phyloP scores from a whole-genome alignment of 2,888 invertebrate species.

The Autographa gamma region DNA sequence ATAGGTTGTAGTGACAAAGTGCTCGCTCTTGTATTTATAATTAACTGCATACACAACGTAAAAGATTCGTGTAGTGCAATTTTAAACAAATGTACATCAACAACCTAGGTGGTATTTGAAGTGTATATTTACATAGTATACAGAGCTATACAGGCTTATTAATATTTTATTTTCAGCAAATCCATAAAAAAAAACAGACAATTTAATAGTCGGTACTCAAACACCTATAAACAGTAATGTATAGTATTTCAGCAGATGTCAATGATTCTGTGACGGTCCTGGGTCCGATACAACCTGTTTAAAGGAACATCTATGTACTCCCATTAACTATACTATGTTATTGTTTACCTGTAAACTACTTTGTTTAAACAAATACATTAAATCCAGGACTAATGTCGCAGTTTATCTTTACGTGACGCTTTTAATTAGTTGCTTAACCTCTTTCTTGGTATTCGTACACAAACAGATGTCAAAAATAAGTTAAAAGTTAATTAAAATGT shows the following conservation, averaged over 20 bases:
- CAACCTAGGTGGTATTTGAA: too few relatives aligned
- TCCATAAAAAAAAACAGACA: background rate
- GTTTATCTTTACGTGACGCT: too few relatives aligned
- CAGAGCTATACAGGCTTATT: too few relatives aligned
- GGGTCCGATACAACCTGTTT: constrained; percentile 6
- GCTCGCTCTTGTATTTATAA: background rate
- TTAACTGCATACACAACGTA: background rate
- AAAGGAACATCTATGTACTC: constrained; percentile 1
- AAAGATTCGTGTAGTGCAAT: background rate
- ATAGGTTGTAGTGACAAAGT: background rate
- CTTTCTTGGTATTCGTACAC: too few relatives aligned
- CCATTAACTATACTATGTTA: background rate
- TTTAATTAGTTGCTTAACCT: too few relatives aligned
- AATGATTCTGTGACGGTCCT: constrained; percentile 3
- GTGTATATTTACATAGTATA: too few relatives aligned
- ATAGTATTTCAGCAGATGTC: constrained; percentile 1
- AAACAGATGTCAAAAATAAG: too few relatives aligned
- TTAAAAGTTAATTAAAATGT: too few relatives aligned
- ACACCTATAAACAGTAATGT: constrained; percentile 1
- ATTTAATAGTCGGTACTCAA: background rate
- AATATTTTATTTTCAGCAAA: background rate
- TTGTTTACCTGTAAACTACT: background rate
- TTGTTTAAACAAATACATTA: background rate
- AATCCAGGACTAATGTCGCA: too few relatives aligned
- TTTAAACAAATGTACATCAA: background rate